phyloP scores from a whole-genome alignment of 2,888 invertebrate species.

The Neoitamus cyanurus region DNA sequence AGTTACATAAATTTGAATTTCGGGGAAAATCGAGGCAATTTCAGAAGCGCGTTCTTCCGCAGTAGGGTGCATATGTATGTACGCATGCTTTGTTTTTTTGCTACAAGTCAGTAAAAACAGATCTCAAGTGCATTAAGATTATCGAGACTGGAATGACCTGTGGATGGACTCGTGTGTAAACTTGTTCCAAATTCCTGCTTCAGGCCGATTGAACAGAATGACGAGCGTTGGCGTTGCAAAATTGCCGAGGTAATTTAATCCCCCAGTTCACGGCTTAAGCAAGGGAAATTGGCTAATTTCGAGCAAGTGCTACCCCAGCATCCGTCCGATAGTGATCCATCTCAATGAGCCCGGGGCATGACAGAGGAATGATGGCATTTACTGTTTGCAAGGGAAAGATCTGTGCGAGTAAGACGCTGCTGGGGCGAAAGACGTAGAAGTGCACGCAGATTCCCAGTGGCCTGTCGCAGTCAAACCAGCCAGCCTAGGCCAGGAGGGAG shows the following conservation, averaged over 20 bases:
- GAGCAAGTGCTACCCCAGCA: neutral
- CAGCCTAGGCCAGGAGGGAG: neutral
- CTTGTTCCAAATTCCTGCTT: neutral
- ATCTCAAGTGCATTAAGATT: no score
- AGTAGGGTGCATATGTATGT: no score
- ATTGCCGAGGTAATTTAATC: neutral
- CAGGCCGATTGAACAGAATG: neutral
- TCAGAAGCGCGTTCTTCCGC: no score
- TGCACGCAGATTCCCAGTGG: neutral
- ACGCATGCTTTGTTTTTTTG: no score
- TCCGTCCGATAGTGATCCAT: conserved; percentile 21
- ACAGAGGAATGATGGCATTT: conserved; percentile 13
- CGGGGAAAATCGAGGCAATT: no score
- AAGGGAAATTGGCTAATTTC: neutral
- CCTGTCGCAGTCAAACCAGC: neutral
- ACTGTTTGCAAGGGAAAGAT: neutral
- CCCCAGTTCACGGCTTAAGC: neutral
- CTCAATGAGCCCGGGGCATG: conserved; percentile 20
- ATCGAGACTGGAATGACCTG: no score
- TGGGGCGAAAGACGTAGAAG: neutral
- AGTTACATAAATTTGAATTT: no score
- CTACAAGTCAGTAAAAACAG: no score
- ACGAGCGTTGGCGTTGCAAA: neutral
- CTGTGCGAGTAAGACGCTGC: neutral
- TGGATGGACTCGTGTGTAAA: neutral